These are phyloP conservation scores for Heliconius hermathena DNA, from an alignment of 1,140 invertebrate genomes.

Conservation along the genomic window DNA sequence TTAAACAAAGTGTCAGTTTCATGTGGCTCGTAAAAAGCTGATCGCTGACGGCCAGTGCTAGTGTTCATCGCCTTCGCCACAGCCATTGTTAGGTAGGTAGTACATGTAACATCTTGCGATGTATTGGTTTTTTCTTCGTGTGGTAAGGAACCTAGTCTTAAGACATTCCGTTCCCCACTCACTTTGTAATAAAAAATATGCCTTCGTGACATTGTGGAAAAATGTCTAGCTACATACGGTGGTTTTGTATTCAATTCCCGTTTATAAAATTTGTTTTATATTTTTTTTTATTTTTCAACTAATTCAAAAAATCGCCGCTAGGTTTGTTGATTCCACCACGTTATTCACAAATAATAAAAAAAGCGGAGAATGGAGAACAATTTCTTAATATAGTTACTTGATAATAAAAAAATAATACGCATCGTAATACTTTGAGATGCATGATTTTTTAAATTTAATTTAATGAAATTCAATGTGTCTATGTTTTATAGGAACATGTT, in stretches of 20 bases:
- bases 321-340: too few relatives aligned
- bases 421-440: not conserved
- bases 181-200: too few relatives aligned
- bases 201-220: too few relatives aligned
- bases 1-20: slow-evolving; percentile 38
- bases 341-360: too few relatives aligned
- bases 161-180: too few relatives aligned
- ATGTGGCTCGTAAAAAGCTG: slow-evolving; percentile 30
- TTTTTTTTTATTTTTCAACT: too few relatives aligned
- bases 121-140: not conserved
- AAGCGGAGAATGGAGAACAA: not conserved
- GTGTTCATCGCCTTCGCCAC: not conserved
- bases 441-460: not conserved
- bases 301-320: too few relatives aligned
- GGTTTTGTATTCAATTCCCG: too few relatives aligned
- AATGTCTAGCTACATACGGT: too few relatives aligned
- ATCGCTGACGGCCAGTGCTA: slow-evolving; percentile 32
- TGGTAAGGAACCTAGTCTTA: not conserved
- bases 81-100: not conserved
- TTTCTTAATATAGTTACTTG: not conserved
- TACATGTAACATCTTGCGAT: not conserved
- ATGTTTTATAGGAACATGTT: slow-evolving; percentile 23
- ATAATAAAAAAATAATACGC: not conserved
- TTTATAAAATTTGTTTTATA: too few relatives aligned
- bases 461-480: slow-evolving; percentile 19